Conservation (phyloP, 2,888 invertebrate species). For the Metacarcinus magister region DNA sequence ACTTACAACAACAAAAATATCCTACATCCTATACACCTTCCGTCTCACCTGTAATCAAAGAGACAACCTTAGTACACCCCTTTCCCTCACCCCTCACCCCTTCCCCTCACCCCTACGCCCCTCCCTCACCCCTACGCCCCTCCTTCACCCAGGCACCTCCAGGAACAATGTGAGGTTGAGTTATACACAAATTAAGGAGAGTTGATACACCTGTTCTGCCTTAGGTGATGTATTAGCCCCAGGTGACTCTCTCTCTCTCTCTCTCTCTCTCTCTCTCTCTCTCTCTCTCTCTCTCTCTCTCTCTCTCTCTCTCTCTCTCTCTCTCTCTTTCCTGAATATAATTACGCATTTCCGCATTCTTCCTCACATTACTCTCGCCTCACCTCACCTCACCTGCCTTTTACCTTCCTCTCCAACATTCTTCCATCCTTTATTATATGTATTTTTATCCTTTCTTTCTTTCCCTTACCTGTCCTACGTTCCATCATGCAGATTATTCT, state of each 20-base stretch:
- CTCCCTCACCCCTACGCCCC: background rate
- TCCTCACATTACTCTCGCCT: background rate
- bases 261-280: background rate
- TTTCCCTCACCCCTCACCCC: background rate
- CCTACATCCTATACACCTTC: too few relatives aligned
- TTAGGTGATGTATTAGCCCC: background rate
- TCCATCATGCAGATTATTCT: too few relatives aligned
- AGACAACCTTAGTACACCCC: background rate
- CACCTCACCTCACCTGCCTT: background rate
- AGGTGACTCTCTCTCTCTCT: background rate
- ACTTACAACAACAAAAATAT: too few relatives aligned
- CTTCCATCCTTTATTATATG: background rate
- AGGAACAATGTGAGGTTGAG: background rate
- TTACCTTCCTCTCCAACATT: background rate
- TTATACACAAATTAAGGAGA: background rate
- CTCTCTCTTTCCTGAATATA: background rate
- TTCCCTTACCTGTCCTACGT: background rate
- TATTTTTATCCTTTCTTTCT: background rate
- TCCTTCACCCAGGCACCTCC: background rate
- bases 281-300: background rate
- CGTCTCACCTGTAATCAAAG: too few relatives aligned
- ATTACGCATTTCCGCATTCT: background rate
- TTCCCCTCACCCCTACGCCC: background rate
- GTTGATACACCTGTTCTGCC: background rate
- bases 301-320: too few relatives aligned